Base-by-base conservation (phyloP, 2,797 vertebrate genomes). In the Diplodus puntazzo region DNA sequence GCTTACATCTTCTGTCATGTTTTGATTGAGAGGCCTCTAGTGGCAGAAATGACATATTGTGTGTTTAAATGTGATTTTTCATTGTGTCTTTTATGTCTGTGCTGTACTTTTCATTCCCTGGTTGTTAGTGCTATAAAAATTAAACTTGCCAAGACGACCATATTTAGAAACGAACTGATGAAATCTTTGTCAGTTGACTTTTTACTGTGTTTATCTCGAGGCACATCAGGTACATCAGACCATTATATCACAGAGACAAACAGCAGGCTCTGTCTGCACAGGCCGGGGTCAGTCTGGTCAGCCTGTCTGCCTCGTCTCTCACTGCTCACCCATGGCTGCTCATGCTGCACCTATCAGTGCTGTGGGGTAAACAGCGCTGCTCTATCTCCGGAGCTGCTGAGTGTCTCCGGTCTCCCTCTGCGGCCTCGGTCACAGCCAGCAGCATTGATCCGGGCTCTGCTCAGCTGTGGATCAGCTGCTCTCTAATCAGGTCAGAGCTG, bases 291-390 rank as follows among this genome's bases (percentile, higher is more conserved):
- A 86, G 76, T 46, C 83, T 82, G 78, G 81, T 87, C 83, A 81
- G 78, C 70, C 75, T 78, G 87, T 89, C 87, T 82, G 80, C 48
- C 77, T 84, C 12, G 30, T 30, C 70, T 74, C 69, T 48, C 81
- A 25, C 71, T 83, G 21, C 74, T 89, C 83, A 79, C 80, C 61
- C 88, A 76, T 91, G 91, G 79, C 84, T 91, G 85, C 89, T 90
- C 86, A 85, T 83, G 90, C 91, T 78, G 82, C 83, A 85, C 83
- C 84, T 81, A 81, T 89, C 77, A 75, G 70, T 78, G 87, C 82
- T 83, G 75, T 87, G 74, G 82, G 70, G 65, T 90, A 92, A 92
- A 93, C 88, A 89, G 45, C 39, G 5, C 69, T 7, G 48, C 64
- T 82, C n/a, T 0, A 27, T 72, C 65, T 79, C 60, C 21, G 54